phyloP scores from a whole-genome alignment of 1,140 invertebrate genomes.

The Melitaea cinxia region DNA sequence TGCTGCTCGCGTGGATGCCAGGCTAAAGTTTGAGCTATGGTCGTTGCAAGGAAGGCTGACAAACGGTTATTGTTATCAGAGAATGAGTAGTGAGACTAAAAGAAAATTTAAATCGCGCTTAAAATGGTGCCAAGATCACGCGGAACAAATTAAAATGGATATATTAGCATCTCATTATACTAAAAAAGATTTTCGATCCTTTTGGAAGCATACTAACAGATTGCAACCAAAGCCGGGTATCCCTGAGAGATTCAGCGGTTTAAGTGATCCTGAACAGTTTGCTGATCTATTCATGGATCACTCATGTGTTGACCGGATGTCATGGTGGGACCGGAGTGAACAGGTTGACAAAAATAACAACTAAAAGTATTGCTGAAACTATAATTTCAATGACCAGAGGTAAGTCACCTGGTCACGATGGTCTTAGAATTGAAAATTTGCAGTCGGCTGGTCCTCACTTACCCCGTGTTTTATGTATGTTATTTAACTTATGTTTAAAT shows the following conservation, averaged over 20 bases:
- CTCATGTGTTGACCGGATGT: too few relatives aligned
- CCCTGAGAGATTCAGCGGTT: constrained; percentile 25
- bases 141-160: background rate
- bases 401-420: constrained; percentile 4
- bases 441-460: constrained; percentile 16
- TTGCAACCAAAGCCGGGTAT: background rate
- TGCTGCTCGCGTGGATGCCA: constrained; percentile 1
- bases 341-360: constrained; percentile 8
- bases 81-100: constrained; percentile 11
- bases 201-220: constrained; percentile 34
- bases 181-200: constrained; percentile 23
- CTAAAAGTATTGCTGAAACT: constrained; percentile 13
- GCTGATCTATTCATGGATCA: constrained; percentile 16
- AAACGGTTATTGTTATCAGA: background rate
- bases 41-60: constrained; percentile 1
- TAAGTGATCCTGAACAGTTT: constrained; percentile 16
- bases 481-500: constrained; percentile 4
- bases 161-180: constrained; percentile 15
- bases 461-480: constrained; percentile 9
- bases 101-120: constrained; percentile 9
- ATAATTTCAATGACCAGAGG: constrained; percentile 31
- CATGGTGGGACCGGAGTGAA: background rate
- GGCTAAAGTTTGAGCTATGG: constrained; percentile 9
- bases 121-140: background rate
- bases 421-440: constrained; percentile 16